phyloP scores from a whole-genome alignment of 1,140 invertebrate genomes.

The Amphibalanus amphitrite region DNA sequence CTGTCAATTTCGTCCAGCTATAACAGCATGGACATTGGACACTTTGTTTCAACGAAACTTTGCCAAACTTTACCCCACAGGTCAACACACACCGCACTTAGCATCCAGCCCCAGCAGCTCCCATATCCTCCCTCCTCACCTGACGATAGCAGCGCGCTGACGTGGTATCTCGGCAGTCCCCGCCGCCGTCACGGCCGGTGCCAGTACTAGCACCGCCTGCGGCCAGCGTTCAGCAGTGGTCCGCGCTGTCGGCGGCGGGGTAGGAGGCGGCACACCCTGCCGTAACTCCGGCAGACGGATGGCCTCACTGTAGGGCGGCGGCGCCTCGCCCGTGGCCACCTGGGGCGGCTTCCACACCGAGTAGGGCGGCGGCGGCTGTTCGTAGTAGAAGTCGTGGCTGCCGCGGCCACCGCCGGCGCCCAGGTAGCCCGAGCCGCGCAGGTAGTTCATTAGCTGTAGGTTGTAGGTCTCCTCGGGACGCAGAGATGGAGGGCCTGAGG shows the following conservation, averaged over 20 bases:
- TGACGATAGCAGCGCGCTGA: no score
- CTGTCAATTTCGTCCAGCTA: no score
- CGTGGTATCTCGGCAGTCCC: no score
- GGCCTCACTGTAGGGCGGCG: slow-evolving; percentile 17
- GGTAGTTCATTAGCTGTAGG: neutral
- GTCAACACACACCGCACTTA: no score
- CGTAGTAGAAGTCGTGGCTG: slow-evolving; percentile 25
- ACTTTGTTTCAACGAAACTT: no score
- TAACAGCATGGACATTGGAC: no score
- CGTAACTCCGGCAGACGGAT: slow-evolving; percentile 3
- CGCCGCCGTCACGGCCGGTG: no score
- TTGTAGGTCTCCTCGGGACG: neutral
- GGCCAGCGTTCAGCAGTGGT: neutral
- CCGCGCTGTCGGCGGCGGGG: no score
- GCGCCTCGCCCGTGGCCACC: slow-evolving; percentile 14
- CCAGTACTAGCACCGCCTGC: neutral
- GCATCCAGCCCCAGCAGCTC: no score
- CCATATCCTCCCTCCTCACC: no score
- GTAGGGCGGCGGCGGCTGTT: slow-evolving; percentile 15
- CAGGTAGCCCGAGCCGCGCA: slow-evolving; percentile 41
- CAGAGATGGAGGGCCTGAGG: neutral
- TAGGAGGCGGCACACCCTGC: no score
- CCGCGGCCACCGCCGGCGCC: slow-evolving; percentile 56
- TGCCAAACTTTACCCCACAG: no score
- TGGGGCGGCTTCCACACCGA: slow-evolving; percentile 15